Percentiles rank a stretch among this genome's conserved stretches.
phyloP scores from a whole-genome alignment of 1,140 invertebrate genomes.

The Temnothorax longispinosus region DNA sequence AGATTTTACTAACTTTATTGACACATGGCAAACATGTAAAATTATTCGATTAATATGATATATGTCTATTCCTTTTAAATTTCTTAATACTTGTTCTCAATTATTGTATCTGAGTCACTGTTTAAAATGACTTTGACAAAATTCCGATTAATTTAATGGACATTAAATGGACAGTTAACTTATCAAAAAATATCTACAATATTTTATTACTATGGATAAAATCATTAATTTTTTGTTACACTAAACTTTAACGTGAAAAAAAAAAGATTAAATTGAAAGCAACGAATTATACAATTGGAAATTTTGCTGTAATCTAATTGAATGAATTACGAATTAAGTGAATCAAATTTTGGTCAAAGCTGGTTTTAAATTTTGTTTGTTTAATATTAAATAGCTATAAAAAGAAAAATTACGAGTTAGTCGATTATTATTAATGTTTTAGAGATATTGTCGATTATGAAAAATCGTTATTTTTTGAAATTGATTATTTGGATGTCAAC shows the following conservation, averaged over 20 bases:
- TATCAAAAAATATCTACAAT: neutral
- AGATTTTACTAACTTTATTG: neutral
- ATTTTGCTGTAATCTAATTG: neutral
- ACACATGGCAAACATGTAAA: neutral
- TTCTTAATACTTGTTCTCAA: neutral
- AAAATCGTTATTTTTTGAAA: neutral
- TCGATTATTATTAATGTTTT: neutral
- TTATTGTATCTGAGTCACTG: neutral
- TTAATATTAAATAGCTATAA: neutral
- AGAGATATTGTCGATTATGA: neutral
- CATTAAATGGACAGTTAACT: neutral
- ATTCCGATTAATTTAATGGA: neutral
- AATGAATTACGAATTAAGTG: neutral
- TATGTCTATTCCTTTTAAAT: neutral
- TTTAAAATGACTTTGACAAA: neutral
- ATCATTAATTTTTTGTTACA: neutral
- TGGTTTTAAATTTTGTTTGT: neutral
- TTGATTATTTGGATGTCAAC: neutral
- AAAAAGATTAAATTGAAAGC: neutral
- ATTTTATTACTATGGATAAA: no score
- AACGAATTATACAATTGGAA: neutral
- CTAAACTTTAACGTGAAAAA: neutral
- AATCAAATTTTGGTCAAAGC: neutral
- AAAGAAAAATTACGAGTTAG: neutral
- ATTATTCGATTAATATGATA: neutral